Evolutionary conservation across 1,140 invertebrate species (phyloP).

Genomic region (Drosophila takahashii): DNA sequence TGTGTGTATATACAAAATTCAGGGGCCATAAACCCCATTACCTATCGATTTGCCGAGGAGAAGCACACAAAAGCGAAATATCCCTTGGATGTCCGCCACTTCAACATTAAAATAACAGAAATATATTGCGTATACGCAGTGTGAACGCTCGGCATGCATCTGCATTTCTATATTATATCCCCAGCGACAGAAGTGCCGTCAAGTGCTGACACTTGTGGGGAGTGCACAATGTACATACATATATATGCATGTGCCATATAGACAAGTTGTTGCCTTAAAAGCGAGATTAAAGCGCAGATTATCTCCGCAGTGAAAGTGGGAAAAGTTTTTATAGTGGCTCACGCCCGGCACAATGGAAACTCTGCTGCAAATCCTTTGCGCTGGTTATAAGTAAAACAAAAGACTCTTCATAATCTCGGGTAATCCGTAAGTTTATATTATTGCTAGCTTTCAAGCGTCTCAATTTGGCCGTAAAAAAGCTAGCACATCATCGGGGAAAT

Average conservation of each 20-base stretch:
- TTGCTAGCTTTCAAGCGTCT: conserved; percentile 6
- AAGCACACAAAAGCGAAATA: conserved; percentile 4
- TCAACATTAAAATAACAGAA: conserved; percentile 39
- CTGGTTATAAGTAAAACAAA: conserved; percentile 28
- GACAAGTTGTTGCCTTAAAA: conserved; percentile 44
- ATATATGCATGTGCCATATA: conserved; percentile 5
- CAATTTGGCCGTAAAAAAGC: conserved; percentile 26
- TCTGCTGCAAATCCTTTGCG: background rate
- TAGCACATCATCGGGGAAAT: conserved; percentile 15
- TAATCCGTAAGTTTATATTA: conserved; percentile 10
- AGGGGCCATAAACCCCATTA: conserved; percentile 27
- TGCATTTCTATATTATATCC: conserved; percentile 52
- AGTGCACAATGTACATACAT: background rate
- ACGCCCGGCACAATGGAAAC: conserved; percentile 12
- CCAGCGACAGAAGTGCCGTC: conserved; percentile 43
- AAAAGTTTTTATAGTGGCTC: conserved; percentile 18
- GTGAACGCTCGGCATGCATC: conserved; percentile 58
- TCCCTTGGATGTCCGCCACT: conserved; percentile 6
- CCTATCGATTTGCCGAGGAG: conserved; percentile 29
- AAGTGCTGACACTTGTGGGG: conserved; percentile 52
- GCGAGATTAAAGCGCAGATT: conserved; percentile 36
- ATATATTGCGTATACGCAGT: conserved; percentile 59
- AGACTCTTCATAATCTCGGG: conserved; percentile 11
- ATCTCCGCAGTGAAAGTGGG: conserved; percentile 10
- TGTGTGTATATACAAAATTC: conserved; percentile 27